Evolutionary conservation across 2,797 vertebrate species (phyloP), one percentile per base, ranked within the genome.

Genomic region (Chaunax sp.): DNA sequence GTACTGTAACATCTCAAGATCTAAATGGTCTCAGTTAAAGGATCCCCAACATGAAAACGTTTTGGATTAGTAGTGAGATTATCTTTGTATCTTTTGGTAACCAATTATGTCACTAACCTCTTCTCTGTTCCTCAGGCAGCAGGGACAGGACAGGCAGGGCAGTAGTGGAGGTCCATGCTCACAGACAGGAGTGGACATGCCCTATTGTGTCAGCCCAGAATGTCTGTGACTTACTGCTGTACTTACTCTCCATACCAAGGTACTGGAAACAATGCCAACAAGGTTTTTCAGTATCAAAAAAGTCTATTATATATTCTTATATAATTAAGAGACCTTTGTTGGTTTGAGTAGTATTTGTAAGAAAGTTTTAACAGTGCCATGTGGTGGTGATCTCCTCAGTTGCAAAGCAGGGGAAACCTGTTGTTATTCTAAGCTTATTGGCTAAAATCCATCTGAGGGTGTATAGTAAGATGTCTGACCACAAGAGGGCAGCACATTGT

Each of bases 101-200:
- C 13, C 18, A 45, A 45, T 45, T 20, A 45, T 43, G 2, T 45
- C 1, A 40, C 14, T 58, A 4, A 33, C 5, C 16, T 55, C 12
- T 22, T 7, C 47, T 45, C 7, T 58, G 43, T 35, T 33, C 46
- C 25, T 0, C 87, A 99, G 98, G 98, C 11, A 94, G 93, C 85
- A 94, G 92, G 0, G 98, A 99, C 92, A 93, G 91, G 86, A 81
- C 92, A 5, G 96, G 96, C 49, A 92, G 96, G 30, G 94, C 96
- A 0, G 90, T 98, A 22, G 89, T 98, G 57, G 95, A 97, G 83
- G 93, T 98, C 75, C 92, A 93, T 4, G 93, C 93, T 3, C 80
- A 89, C 0, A 78, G 90, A 64, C 89, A 82, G 0, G 87, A 90
- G 56, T 97, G 96, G 96, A 86, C 75, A 0, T 91, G 91, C 0